Evolutionary conservation across 2,797 vertebrate genomes (phyloP).

Genomic region (Eulemur mongoz): DNA sequence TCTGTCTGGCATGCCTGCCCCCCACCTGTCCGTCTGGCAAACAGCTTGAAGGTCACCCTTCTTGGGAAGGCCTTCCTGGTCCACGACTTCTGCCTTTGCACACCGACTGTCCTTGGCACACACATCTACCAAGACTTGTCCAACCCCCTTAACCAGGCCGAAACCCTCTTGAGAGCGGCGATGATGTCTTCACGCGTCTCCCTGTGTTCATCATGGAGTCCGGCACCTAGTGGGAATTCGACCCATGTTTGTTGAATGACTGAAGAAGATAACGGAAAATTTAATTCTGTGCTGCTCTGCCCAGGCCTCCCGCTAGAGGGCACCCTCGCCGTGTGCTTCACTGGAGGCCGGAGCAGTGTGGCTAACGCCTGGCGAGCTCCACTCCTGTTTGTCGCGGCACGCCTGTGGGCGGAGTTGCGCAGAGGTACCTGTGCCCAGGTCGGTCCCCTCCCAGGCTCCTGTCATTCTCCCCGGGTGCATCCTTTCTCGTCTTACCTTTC

Average conservation of each 20-base stretch:
- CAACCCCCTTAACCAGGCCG: neutral
- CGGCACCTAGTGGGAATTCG: neutral
- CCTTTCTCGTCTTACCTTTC: neutral
- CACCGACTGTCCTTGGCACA: too few relatives aligned
- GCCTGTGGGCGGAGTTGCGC: neutral
- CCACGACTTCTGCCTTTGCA: neutral
- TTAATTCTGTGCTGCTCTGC: neutral
- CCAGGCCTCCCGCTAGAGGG: conserved; percentile 82
- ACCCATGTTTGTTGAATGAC: neutral
- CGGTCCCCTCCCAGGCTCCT: neutral
- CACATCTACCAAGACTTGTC: neutral
- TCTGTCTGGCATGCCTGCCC: neutral
- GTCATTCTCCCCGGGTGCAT: neutral
- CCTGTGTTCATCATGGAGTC: neutral
- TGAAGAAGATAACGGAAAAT: neutral
- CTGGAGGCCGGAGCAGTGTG: fast-evolving
- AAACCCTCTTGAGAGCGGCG: neutral
- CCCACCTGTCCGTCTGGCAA: neutral
- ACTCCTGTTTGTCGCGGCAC: fast-evolving
- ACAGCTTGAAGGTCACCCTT: neutral
- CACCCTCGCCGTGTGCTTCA: conserved; percentile 75
- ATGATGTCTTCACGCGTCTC: neutral
- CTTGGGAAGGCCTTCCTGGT: neutral
- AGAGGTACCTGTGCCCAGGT: fast-evolving
- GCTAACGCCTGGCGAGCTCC: fast-evolving